These are phyloP conservation scores for Beris morrisii DNA, from an alignment of 2,888 invertebrate species.

Conservation along the genomic window DNA sequence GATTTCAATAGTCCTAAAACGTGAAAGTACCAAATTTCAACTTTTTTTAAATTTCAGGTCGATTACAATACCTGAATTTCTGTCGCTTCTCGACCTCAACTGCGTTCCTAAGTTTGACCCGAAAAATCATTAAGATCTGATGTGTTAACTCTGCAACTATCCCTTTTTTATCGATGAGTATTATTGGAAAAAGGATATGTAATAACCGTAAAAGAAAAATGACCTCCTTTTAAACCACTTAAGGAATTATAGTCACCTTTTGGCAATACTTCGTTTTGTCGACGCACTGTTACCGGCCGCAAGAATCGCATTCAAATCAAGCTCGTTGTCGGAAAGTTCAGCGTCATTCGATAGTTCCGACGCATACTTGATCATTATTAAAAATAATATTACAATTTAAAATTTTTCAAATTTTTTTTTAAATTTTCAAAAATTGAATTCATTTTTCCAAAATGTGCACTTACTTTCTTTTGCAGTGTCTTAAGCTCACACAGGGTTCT, in stretches of 20 bases:
- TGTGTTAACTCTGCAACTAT: too few species aligned
- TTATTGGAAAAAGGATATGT: too few species aligned
- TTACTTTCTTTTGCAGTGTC: slow-evolving; percentile 60
- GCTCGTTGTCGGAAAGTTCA: slow-evolving; percentile 61
- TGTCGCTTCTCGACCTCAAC: too few species aligned
- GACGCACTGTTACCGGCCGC: slow-evolving; percentile 59
- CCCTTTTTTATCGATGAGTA: too few species aligned
- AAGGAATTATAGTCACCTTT: slow-evolving; percentile 44
- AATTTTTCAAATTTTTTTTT: too few species aligned
- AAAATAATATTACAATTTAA: neutral
- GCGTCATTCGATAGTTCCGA: slow-evolving; percentile 38
- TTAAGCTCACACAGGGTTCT: slow-evolving; percentile 70
- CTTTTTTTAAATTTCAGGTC: too few species aligned
- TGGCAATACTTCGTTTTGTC: slow-evolving; percentile 59
- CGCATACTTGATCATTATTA: slow-evolving; percentile 35
- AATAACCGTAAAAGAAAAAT: slow-evolving; percentile 2
- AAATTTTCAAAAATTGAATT: too few species aligned
- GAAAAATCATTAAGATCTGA: too few species aligned
- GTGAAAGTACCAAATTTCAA: too few species aligned
- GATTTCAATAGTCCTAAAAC: too few species aligned
- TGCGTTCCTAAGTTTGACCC: too few species aligned
- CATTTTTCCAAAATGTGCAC: slow-evolving; percentile 44
- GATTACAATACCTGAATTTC: too few species aligned
- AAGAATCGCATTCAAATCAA: slow-evolving; percentile 68
- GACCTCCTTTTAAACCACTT: neutral